Evolutionary conservation across 1,140 invertebrate genomes (phyloP).

Genomic region (Cydia splendana): DNA sequence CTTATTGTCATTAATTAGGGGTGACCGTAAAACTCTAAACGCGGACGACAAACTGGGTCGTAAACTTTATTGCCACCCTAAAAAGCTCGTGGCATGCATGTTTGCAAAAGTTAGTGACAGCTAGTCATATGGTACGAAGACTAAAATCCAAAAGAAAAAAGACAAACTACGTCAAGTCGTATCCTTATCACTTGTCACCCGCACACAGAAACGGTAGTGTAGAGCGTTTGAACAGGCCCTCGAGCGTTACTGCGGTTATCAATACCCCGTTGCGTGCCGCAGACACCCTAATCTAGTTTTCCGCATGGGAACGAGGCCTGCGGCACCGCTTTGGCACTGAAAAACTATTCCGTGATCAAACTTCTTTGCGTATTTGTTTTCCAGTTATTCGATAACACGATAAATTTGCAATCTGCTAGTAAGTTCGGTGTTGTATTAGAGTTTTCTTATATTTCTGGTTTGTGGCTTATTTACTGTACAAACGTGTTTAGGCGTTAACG

Average conservation of each 20-base stretch:
- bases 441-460: background rate
- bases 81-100: constrained; percentile 10
- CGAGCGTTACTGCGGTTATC: constrained; percentile 3
- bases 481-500: background rate
- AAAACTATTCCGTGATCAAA: constrained; percentile 4
- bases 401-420: background rate
- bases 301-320: constrained; percentile 5
- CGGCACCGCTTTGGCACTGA: constrained; percentile 1
- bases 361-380: background rate
- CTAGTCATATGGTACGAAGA: constrained; percentile 10
- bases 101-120: constrained; percentile 11
- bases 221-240: constrained; percentile 2
- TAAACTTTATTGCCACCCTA: constrained; percentile 21
- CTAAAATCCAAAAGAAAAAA: background rate
- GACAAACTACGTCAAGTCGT: background rate
- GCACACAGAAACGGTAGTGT: background rate
- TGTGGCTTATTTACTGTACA: background rate
- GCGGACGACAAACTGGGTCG: constrained; percentile 11
- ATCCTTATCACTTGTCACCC: background rate
- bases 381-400: background rate
- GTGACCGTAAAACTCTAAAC: background rate
- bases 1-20: constrained; percentile 18
- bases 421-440: background rate
- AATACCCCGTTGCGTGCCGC: constrained; percentile 29
- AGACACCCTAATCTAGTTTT: constrained; percentile 21